A percentile compares a stretch with the other conserved stretches of the same genome.
Evolutionary conservation across 2,113 vertebrate species (phyloP).

Genomic region (Diadophis punctatus): DNA sequence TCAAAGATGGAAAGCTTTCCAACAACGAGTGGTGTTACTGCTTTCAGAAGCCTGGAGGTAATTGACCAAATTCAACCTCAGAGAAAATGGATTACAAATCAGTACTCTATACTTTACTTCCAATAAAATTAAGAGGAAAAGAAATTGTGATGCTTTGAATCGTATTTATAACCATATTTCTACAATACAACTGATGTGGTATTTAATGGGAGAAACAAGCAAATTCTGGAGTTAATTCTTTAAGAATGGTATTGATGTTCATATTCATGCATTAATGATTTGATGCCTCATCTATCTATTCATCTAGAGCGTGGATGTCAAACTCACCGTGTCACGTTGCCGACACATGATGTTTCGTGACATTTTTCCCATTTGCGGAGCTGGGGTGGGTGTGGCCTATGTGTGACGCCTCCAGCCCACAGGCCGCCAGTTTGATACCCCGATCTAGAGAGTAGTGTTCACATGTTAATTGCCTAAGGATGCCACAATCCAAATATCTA

Average conservation of each 20-base stretch:
- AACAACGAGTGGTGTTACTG: constrained; percentile 88
- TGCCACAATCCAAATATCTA: background rate
- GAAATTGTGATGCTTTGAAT: background rate
- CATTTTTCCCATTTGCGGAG: too few relatives aligned
- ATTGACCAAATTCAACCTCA: constrained; percentile 20
- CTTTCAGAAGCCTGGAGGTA: constrained; percentile 83
- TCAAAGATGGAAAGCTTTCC: constrained; percentile 88
- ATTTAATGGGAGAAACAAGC: background rate
- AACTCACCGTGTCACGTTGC: too few relatives aligned
- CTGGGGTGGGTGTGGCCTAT: too few relatives aligned
- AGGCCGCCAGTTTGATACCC: too few relatives aligned
- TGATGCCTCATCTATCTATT: background rate
- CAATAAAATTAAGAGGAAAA: background rate
- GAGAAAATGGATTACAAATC: background rate
- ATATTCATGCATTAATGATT: background rate
- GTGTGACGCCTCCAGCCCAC: too few relatives aligned
- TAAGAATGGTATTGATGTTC: background rate
- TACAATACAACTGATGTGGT: background rate
- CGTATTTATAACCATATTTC: background rate
- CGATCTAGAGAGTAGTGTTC: background rate
- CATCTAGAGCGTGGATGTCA: background rate
- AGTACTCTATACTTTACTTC: background rate
- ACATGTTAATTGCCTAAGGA: background rate
- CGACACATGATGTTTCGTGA: too few relatives aligned
- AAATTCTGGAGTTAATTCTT: background rate